A percentile compares a stretch with the other conserved stretches of the same genome.
phyloP scores from a whole-genome alignment of 1,140 invertebrate genomes.

The Coptotermes formosanus region DNA sequence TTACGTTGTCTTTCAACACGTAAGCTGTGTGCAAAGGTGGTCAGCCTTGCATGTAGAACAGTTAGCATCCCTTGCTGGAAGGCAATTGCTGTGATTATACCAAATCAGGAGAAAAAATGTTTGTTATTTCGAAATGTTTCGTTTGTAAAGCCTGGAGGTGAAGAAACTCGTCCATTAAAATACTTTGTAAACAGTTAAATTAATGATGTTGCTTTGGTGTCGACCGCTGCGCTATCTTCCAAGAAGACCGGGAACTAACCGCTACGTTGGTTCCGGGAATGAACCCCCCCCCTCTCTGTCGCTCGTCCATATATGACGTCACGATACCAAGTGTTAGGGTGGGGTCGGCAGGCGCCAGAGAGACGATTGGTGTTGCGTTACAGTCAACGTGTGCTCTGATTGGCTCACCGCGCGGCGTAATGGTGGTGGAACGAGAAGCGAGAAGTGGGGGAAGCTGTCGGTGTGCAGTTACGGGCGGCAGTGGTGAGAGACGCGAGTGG shows the following conservation, averaged over 20 bases:
- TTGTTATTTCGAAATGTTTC: conserved; percentile 23
- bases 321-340: neutral
- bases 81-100: conserved; percentile 2
- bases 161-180: conserved; percentile 13
- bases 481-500: neutral
- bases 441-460: neutral
- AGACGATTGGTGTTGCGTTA: no score
- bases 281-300: no score
- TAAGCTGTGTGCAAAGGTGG: no score
- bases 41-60: neutral
- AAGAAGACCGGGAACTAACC: neutral
- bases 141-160: conserved; percentile 3
- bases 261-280: neutral
- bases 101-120: neutral
- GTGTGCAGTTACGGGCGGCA: neutral
- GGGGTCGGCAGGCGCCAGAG: neutral
- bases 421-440: neutral
- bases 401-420: neutral
- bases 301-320: neutral
- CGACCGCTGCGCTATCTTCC: conserved; percentile 21
- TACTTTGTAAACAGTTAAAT: conserved; percentile 15
- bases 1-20: no score
- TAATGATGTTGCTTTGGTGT: conserved; percentile 15
- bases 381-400: neutral
- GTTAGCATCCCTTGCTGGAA: neutral